phyloP scores from a whole-genome alignment of 2,113 vertebrate genomes.

The Neolamprologus kungweensis region DNA sequence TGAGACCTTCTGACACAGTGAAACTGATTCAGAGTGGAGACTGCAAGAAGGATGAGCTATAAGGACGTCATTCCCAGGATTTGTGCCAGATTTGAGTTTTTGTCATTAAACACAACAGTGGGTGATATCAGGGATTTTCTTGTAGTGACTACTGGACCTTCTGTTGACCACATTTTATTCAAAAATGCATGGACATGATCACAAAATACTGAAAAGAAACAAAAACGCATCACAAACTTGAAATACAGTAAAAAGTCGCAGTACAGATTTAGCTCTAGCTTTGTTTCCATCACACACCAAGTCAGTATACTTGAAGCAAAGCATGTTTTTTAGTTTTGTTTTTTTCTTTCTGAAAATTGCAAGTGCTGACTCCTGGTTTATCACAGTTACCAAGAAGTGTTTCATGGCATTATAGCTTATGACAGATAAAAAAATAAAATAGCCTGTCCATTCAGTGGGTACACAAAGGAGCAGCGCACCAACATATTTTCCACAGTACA shows the following conservation, averaged over 20 bases:
- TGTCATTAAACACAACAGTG: background rate
- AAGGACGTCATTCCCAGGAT: background rate
- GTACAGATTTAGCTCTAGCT: constrained; percentile 1
- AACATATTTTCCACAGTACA: background rate
- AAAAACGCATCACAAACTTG: constrained; percentile 5
- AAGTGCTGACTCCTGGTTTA: constrained; percentile 15
- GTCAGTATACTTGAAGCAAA: constrained; percentile 15
- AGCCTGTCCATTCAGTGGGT: background rate
- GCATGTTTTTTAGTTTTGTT: background rate
- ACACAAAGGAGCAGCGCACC: constrained; percentile 8
- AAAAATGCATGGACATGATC: constrained; percentile 40
- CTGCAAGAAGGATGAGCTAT: constrained; percentile 76
- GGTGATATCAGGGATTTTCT: background rate
- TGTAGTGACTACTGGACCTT: background rate
- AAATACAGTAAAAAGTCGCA: constrained; percentile 22
- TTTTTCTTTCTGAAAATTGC: background rate
- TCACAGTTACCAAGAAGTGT: constrained; percentile 20
- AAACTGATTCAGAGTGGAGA: constrained; percentile 40
- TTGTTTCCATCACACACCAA: constrained; percentile 2
- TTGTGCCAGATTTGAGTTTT: background rate
- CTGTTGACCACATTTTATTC: constrained; percentile 53
- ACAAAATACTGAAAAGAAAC: constrained; percentile 38
- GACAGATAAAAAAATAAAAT: background rate
- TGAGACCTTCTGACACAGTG: constrained; percentile 64
- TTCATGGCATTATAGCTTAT: constrained; percentile 22